Conservation (phyloP, 2,888 invertebrate genomes). For the Endotricha flammealis region DNA sequence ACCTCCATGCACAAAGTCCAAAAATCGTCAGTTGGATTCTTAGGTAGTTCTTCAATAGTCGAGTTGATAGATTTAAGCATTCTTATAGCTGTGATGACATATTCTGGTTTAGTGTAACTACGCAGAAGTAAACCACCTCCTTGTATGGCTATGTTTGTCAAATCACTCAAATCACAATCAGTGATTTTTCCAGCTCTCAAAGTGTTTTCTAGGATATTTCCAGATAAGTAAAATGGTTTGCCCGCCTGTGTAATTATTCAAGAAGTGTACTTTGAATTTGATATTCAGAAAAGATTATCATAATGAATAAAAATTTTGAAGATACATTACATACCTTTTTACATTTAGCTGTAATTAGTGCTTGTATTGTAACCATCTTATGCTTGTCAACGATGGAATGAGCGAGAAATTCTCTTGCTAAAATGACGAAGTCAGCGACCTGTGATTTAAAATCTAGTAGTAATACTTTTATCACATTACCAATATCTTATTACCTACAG, state of each 20-base stretch:
- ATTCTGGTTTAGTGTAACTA: slow-evolving; percentile 17
- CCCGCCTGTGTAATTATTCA: too few species aligned
- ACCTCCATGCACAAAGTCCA: slow-evolving; percentile 29
- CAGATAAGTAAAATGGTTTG: slow-evolving; percentile 35
- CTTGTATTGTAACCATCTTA: slow-evolving; percentile 29
- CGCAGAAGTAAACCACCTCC: slow-evolving; percentile 29
- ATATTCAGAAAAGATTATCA: too few species aligned
- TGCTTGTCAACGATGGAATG: slow-evolving; percentile 24
- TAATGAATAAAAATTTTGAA: too few species aligned
- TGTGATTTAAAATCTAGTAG: slow-evolving; percentile 12
- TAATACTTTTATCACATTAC: neutral
- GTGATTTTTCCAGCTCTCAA: slow-evolving; percentile 19
- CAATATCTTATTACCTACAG: too few species aligned
- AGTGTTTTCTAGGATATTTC: slow-evolving; percentile 28
- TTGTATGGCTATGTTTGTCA: slow-evolving; percentile 30
- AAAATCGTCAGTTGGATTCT: slow-evolving; percentile 15
- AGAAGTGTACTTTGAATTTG: too few species aligned
- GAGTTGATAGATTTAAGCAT: slow-evolving; percentile 24
- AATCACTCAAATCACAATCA: slow-evolving; percentile 28
- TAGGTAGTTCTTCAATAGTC: slow-evolving; percentile 22
- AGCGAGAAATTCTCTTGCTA: slow-evolving; percentile 34
- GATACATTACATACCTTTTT: too few species aligned
- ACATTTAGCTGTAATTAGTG: slow-evolving; percentile 32
- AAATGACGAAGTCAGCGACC: slow-evolving; percentile 34
- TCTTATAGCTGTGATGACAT: slow-evolving; percentile 22